Percentiles rank a stretch among this genome's conserved stretches.
phyloP scores from a whole-genome alignment of 2,888 invertebrate genomes.

The Andrena bicolor region DNA sequence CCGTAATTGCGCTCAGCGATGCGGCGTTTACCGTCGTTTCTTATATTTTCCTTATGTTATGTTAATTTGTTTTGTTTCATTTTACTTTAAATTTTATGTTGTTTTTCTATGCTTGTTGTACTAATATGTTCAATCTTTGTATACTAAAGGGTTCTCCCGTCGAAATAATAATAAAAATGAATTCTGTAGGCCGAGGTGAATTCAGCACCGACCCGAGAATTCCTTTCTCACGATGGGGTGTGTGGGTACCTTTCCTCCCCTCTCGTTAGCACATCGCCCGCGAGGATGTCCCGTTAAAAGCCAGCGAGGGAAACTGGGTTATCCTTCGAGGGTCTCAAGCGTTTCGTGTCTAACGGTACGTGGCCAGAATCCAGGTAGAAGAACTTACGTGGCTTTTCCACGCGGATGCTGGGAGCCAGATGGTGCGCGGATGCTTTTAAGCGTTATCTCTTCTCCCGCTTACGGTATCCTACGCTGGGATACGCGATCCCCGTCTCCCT shows the following conservation, averaged over 20 bases:
- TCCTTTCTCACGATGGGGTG: conserved; percentile 69
- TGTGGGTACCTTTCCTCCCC: conserved; percentile 59
- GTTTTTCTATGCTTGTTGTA: no score
- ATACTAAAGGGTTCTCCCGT: no score
- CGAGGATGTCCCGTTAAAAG: conserved; percentile 63
- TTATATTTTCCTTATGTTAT: no score
- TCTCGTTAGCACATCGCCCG: conserved; percentile 65
- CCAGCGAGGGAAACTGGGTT: conserved; percentile 72
- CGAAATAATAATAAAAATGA: no score
- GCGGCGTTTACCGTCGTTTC: no score
- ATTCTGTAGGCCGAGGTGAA: not conserved
- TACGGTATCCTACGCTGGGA: conserved; percentile 4
- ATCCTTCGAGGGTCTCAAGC: conserved; percentile 51
- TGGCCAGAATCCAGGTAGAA: conserved; percentile 60
- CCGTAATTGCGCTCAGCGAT: no score
- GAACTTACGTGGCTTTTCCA: not conserved
- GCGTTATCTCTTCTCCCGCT: conserved; percentile 50
- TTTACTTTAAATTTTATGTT: no score
- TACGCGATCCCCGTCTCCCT: not conserved
- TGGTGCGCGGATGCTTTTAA: conserved; percentile 46
- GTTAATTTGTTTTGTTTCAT: no score
- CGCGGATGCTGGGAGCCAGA: conserved; percentile 48
- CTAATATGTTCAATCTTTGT: no score
- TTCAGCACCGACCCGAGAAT: not conserved
- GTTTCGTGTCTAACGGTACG: conserved; percentile 68